Percentiles rank a stretch among this genome's conserved stretches.
phyloP scores from a whole-genome alignment of 1,140 invertebrate species.

The Drosophila micromelanica region DNA sequence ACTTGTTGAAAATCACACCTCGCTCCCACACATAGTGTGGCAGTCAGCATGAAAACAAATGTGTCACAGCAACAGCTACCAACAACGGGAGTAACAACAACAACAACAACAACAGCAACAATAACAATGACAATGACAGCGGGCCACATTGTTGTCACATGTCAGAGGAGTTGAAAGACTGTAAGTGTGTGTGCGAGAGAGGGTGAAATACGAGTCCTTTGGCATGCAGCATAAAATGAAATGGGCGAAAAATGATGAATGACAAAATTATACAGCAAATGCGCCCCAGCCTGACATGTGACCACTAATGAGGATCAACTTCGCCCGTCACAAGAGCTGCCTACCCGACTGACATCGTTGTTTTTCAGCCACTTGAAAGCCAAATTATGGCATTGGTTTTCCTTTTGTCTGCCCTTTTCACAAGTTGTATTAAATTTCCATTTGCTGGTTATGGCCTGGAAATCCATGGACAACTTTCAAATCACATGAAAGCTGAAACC shows the following conservation, averaged over 20 bases:
- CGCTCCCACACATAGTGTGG: conserved; percentile 18
- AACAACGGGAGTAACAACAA: conserved; percentile 6
- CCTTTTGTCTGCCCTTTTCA: conserved; percentile 32
- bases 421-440: conserved; percentile 61
- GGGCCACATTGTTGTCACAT: conserved; percentile 80
- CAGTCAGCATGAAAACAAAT: conserved; percentile 44
- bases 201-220: conserved; percentile 75
- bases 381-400: conserved; percentile 76
- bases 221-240: conserved; percentile 71
- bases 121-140: conserved; percentile 67
- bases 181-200: background rate
- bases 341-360: conserved; percentile 24
- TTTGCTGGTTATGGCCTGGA: conserved; percentile 12
- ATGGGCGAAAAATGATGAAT: conserved; percentile 81
- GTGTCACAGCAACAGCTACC: conserved; percentile 55
- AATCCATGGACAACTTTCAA: conserved; percentile 20
- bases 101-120: conserved; percentile 20
- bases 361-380: conserved; percentile 66
- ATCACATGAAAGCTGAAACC: conserved; percentile 23
- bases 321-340: conserved; percentile 30
- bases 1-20: conserved; percentile 81
- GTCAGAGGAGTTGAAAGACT: conserved; percentile 58
- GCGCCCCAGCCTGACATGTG: conserved; percentile 74
- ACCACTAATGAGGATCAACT: conserved; percentile 82
- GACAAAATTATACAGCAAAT: conserved; percentile 82